phyloP scores from a whole-genome alignment of 2,113 vertebrate species.

The Oxygymnocypris stewartii region DNA sequence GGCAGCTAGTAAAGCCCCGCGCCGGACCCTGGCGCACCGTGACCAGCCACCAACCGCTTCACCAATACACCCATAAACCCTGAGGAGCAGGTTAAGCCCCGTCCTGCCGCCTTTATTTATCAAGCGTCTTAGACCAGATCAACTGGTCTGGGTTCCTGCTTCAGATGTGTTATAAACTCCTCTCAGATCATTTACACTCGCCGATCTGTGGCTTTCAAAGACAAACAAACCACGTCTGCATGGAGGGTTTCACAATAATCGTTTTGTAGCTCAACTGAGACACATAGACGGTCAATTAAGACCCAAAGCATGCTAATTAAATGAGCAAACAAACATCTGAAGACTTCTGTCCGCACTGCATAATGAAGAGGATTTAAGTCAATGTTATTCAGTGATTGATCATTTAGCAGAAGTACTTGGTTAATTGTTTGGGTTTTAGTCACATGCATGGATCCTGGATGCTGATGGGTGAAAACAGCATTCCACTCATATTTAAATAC shows the following conservation, averaged over 20 bases:
- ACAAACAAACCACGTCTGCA: slow-evolving; percentile 12
- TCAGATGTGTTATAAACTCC: slow-evolving; percentile 12
- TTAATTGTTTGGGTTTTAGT: background rate
- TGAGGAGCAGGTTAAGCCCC: background rate
- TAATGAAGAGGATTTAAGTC: background rate
- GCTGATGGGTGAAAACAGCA: background rate
- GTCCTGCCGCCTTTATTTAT: slow-evolving; percentile 19
- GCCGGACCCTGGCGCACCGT: slow-evolving; percentile 53
- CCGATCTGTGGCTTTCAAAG: background rate
- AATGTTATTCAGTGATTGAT: background rate
- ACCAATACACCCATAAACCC: slow-evolving; percentile 60
- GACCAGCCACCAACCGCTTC: slow-evolving; percentile 61
- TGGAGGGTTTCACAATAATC: slow-evolving; percentile 5
- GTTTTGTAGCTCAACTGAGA: slow-evolving; percentile 15
- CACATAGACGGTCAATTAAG: background rate
- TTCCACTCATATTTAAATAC: background rate
- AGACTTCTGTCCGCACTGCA: background rate
- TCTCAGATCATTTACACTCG: slow-evolving; percentile 12
- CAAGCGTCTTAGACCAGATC: background rate
- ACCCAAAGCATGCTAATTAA: background rate
- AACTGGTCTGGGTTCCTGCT: slow-evolving; percentile 4
- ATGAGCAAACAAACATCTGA: background rate
- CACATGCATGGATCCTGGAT: background rate
- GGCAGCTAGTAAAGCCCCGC: slow-evolving; percentile 55
- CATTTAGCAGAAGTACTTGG: background rate